phyloP scores from a whole-genome alignment of 2,113 vertebrate genomes.

The Falcunculus frontatus region DNA sequence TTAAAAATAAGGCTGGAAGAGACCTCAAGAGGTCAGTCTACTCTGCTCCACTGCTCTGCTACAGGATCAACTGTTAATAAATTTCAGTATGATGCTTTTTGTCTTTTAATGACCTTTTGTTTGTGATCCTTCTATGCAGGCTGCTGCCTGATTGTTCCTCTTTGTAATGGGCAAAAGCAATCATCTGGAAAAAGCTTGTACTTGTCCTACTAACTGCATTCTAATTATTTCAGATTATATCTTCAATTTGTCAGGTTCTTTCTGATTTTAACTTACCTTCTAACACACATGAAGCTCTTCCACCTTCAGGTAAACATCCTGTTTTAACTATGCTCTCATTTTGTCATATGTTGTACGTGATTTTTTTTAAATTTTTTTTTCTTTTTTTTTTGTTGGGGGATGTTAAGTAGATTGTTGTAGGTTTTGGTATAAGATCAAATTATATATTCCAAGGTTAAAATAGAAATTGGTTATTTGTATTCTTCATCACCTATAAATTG shows the following conservation, averaged over 20 bases:
- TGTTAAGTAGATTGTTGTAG: background rate
- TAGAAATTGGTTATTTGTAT: background rate
- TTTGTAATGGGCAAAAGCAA: background rate
- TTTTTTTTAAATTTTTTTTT: no score
- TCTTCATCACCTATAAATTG: background rate
- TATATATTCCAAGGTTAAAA: background rate
- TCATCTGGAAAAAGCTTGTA: background rate
- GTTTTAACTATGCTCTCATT: background rate
- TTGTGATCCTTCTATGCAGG: background rate
- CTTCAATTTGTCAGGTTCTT: background rate
- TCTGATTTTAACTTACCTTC: background rate
- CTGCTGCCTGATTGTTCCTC: background rate
- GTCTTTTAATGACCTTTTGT: conserved; percentile 36
- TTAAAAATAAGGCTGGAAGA: background rate
- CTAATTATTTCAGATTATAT: background rate
- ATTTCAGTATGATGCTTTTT: background rate
- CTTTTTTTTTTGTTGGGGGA: no score
- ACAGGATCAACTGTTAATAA: background rate
- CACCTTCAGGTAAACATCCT: background rate
- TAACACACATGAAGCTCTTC: background rate
- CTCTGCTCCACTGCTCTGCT: background rate
- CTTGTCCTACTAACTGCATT: background rate
- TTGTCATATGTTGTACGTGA: background rate
- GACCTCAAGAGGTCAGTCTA: conserved; percentile 57
- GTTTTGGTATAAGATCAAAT: background rate